Conservation (phyloP, 2,113 vertebrate genomes). For the Anoura caudifer region DNA sequence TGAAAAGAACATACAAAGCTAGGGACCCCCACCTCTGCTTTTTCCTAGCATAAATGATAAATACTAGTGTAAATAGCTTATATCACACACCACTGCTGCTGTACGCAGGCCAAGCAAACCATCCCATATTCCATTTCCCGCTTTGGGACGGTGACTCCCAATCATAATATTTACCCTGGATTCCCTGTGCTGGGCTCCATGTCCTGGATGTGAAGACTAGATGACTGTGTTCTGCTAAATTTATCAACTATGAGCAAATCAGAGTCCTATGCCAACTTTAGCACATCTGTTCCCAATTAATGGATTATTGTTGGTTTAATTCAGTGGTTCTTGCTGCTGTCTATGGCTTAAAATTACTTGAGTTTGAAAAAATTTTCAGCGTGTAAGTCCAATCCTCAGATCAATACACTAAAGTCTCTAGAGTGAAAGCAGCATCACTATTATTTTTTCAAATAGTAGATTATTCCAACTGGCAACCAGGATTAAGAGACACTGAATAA, state of each 20-base stretch:
- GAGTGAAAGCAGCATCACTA: neutral
- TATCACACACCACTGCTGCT: neutral
- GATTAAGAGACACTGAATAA: neutral
- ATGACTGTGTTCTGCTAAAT: neutral
- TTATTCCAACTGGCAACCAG: neutral
- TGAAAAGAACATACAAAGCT: slow-evolving; percentile 5
- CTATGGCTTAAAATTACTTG: neutral
- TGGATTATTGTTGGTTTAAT: neutral
- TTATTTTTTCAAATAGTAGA: neutral
- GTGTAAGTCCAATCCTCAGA: neutral
- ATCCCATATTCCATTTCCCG: neutral
- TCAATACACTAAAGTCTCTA: neutral
- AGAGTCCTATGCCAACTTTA: neutral
- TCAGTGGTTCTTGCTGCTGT: neutral
- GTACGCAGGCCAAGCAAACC: slow-evolving; percentile 30
- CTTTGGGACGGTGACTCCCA: neutral
- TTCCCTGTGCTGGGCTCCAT: neutral
- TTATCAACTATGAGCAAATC: neutral
- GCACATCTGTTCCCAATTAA: neutral
- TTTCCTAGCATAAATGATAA: neutral
- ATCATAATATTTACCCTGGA: slow-evolving; percentile 27
- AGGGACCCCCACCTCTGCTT: neutral
- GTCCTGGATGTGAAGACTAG: slow-evolving; percentile 8
- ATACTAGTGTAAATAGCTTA: neutral
- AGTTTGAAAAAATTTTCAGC: neutral